Evolutionary conservation across 2,113 vertebrate species (phyloP).

Genomic region (Micromys minutus): DNA sequence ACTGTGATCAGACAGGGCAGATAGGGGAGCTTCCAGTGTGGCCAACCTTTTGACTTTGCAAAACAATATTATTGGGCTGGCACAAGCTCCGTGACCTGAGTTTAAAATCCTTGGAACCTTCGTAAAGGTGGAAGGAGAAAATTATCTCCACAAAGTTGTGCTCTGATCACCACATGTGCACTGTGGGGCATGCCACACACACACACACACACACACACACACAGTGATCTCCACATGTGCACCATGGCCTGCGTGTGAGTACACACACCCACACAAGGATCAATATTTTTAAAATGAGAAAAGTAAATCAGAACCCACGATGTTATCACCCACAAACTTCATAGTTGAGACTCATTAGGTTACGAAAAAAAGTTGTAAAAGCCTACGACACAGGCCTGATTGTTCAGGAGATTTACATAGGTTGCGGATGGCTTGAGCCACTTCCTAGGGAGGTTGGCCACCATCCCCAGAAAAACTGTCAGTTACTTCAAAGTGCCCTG

Average conservation of each 20-base stretch:
- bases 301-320: background rate
- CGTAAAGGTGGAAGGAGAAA: background rate
- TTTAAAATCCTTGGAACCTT: background rate
- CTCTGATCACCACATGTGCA: background rate
- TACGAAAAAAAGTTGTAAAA: background rate
- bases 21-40: no score
- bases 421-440: accelerated
- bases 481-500: background rate
- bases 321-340: background rate
- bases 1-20: background rate
- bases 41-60: background rate
- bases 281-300: background rate
- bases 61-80: background rate
- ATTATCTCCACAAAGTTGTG: no score
- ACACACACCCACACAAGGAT: no score
- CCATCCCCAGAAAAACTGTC: background rate
- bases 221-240: no score
- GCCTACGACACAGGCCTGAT: accelerated
- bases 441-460: background rate
- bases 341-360: background rate
- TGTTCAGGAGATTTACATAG: accelerated
- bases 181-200: background rate
- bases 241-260: no score
- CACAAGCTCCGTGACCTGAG: no score
- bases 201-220: no score